phyloP scores from a whole-genome alignment of 1,140 invertebrate genomes.

The Thrips palmi region DNA sequence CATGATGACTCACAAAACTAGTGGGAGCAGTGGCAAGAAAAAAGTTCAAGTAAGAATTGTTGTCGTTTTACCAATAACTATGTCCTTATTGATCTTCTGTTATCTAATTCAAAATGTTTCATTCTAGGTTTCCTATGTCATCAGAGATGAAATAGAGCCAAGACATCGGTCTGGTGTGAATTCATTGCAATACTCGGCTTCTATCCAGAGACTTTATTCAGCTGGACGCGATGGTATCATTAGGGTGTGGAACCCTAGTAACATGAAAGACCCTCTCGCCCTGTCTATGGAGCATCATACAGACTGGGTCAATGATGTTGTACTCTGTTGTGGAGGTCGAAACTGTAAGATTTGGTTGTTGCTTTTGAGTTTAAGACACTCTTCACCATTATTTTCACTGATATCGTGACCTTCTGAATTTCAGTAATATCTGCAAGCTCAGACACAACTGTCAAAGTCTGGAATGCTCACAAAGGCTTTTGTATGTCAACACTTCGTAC shows the following conservation, averaged over 20 bases:
- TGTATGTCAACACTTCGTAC: slow-evolving; percentile 95
- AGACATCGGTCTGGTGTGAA: slow-evolving; percentile 91
- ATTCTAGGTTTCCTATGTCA: slow-evolving; percentile 88
- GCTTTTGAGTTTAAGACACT: not conserved
- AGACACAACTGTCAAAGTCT: slow-evolving; percentile 98
- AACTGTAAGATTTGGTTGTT: slow-evolving; percentile 44
- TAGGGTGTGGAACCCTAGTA: slow-evolving; percentile 73
- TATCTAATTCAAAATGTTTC: no score
- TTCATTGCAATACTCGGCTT: slow-evolving; percentile 81
- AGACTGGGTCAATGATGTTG: slow-evolving; percentile 99
- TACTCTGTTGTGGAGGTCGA: slow-evolving; percentile 89
- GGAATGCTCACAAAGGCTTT: slow-evolving; percentile 99
- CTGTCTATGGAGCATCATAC: slow-evolving; percentile 97
- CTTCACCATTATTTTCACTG: not conserved
- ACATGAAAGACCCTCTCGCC: slow-evolving; percentile 64
- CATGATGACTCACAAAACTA: no score
- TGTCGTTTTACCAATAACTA: no score
- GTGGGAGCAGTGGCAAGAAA: no score
- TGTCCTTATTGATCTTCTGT: no score
- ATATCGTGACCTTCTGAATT: slow-evolving; percentile 20
- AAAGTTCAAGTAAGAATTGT: no score
- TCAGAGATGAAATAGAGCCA: slow-evolving; percentile 88
- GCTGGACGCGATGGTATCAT: slow-evolving; percentile 98
- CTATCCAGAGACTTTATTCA: slow-evolving; percentile 78
- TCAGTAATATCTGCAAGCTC: slow-evolving; percentile 95